Evolutionary conservation across 2,888 invertebrate genomes (phyloP), one percentile per base, ranked within the genome.

Genomic region (Bombylius major): DNA sequence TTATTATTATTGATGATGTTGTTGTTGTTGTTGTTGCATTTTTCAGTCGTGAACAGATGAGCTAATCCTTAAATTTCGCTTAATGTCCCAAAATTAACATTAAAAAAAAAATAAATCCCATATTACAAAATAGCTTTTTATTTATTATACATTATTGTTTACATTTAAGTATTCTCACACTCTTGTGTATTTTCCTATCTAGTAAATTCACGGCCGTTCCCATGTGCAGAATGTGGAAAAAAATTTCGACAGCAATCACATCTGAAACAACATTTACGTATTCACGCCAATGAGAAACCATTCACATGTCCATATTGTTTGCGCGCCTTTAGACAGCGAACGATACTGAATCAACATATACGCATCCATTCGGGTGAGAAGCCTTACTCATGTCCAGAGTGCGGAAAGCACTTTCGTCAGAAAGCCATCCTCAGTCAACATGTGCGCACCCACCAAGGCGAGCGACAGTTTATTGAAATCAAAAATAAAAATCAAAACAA

Each of bases 391-490:
- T 89, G 89, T 84, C 87, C 87, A 82, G 88, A 89, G 84, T 90
- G 89, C 86, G 89, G 89, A 82, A 89, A 89, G 86, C 87, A 87
- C 85, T 90, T 89, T 84, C 88, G 89, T 83, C 89, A 89, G 88
- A 89, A 89, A 87, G 89, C 89, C 85, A 90, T 89, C 86, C 88
- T 90, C 85, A 89, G 89, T 85, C 89, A 89, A 87, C 90, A 90
- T 87, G 87, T 89, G 87, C 89, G 89, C 86, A 90, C 89, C 86
- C 89, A 89, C 84, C 89, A 89, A 89, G 89, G 89, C 88, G 89
- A 89, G 89, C 89, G 86, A 83, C 82, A 81, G 81, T 23, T 81
- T 74, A 72, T 72, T 70, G 71, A 68, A 67, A 67, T 23, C 23
- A 23, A 23, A 23, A 23, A 23, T 23, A 67, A 61, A 60, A 63